Percentiles rank a stretch among this genome's conserved stretches.
phyloP scores from a whole-genome alignment of 1,140 invertebrate genomes.

The Rhopalosiphum padi region DNA sequence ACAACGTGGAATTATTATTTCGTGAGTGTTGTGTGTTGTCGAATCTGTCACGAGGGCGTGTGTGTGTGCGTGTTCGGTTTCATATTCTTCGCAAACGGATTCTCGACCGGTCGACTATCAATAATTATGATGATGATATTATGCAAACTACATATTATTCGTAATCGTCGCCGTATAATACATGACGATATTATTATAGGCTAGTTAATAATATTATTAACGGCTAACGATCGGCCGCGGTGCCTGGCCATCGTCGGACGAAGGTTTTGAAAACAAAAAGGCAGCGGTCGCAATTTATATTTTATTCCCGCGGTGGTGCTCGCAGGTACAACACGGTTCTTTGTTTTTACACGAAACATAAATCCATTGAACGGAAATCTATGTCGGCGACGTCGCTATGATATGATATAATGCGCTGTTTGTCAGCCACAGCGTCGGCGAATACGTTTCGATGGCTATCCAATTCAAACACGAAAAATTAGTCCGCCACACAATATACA shows the following conservation, averaged over 20 bases:
- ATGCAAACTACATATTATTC: neutral
- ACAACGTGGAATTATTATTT: neutral
- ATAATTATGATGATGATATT: neutral
- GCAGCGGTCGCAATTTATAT: neutral
- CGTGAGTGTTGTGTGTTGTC: neutral
- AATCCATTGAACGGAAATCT: neutral
- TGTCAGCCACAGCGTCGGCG: neutral
- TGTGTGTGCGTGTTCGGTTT: neutral
- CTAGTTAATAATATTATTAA: neutral
- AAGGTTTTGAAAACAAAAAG: neutral
- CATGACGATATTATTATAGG: neutral
- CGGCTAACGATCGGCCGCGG: neutral
- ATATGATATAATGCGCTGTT: neutral
- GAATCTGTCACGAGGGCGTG: neutral
- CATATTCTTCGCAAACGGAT: neutral
- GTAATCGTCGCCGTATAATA: neutral
- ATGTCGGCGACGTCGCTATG: neutral
- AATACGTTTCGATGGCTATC: neutral
- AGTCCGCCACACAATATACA: neutral
- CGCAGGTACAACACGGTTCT: neutral
- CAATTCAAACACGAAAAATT: neutral
- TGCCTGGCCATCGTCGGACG: too few relatives aligned
- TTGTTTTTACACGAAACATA: neutral
- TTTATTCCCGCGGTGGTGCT: neutral
- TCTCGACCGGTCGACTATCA: neutral